Conservation (phyloP, 2,797 vertebrate species). For the Sphaeramia orbicularis region DNA sequence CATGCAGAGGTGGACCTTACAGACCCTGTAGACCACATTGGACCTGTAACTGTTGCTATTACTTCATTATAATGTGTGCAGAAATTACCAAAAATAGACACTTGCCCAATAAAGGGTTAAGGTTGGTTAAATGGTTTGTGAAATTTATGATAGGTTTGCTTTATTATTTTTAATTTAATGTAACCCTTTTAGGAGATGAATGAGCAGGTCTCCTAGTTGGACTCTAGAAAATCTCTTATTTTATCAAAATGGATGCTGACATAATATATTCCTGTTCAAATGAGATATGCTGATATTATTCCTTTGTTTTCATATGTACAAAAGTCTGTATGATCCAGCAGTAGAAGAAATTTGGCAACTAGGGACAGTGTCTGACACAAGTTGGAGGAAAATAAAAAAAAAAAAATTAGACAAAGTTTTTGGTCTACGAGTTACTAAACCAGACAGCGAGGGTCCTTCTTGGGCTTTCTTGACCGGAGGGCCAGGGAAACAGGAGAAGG, state of each 20-base stretch:
- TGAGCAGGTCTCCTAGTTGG: not conserved
- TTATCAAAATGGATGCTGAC: not conserved
- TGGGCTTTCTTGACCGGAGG: slow-evolving; percentile 6
- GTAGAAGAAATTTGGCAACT: not conserved
- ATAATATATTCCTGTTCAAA: not conserved
- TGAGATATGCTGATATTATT: not conserved
- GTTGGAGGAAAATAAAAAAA: slow-evolving; percentile 25
- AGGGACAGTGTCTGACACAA: slow-evolving; percentile 2
- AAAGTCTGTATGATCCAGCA: too few species aligned
- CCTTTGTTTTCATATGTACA: not conserved
- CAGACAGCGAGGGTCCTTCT: not conserved
- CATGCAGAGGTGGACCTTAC: too few species aligned
- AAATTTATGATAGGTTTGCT: slow-evolving; percentile 1
- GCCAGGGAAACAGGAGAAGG: slow-evolving; percentile 32
- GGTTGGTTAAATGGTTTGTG: slow-evolving; percentile 1
- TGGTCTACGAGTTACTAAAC: not conserved
- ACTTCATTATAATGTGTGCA: too few species aligned
- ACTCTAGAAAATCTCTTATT: not conserved
- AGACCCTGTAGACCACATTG: too few species aligned
- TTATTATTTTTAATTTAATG: slow-evolving; percentile 17
- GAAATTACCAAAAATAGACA: too few species aligned
- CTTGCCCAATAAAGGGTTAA: not conserved
- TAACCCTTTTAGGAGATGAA: slow-evolving; percentile 16
- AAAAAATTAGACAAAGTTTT: slow-evolving; percentile 8
- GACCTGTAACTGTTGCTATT: too few species aligned